Percentiles rank a stretch among this genome's conserved stretches.
Conservation (phyloP, 1,140 invertebrate species). For the Heterodera carotae region DNA sequence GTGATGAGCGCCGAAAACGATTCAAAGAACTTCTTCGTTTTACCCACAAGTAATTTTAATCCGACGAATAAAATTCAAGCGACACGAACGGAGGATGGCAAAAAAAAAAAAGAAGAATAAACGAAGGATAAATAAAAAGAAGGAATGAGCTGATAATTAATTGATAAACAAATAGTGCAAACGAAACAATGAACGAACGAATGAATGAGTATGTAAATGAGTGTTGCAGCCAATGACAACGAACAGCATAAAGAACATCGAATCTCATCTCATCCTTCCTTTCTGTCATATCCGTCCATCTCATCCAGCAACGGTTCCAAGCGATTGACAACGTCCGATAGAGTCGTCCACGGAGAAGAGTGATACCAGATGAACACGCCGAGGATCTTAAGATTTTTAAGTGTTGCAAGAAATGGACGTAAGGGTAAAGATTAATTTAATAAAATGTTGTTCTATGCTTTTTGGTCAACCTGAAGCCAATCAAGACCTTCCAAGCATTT, state of each 20-base stretch:
- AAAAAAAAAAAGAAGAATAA: background rate
- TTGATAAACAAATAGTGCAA: too few species aligned
- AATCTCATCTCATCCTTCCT: background rate
- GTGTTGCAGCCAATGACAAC: background rate
- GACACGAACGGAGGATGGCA: too few species aligned
- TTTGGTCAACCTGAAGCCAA: slow-evolving; percentile 13
- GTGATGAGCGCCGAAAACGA: too few species aligned
- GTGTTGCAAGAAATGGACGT: too few species aligned
- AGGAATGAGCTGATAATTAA: too few species aligned
- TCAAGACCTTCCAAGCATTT: slow-evolving; percentile 25
- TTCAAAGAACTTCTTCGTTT: slow-evolving; percentile 33
- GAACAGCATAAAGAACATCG: background rate
- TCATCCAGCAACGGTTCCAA: background rate
- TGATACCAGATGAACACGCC: slow-evolving; percentile 30
- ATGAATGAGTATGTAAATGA: too few species aligned
- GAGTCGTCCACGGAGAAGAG: slow-evolving; percentile 20
- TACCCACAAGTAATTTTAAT: background rate
- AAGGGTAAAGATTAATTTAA: too few species aligned
- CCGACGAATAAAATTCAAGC: too few species aligned
- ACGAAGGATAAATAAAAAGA: background rate
- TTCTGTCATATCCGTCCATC: background rate
- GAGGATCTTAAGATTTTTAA: background rate
- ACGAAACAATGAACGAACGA: background rate
- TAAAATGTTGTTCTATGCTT: too few species aligned
- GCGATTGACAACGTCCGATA: background rate